phyloP scores from a whole-genome alignment of 2,797 vertebrate species.

The Echiichthys vipera region DNA sequence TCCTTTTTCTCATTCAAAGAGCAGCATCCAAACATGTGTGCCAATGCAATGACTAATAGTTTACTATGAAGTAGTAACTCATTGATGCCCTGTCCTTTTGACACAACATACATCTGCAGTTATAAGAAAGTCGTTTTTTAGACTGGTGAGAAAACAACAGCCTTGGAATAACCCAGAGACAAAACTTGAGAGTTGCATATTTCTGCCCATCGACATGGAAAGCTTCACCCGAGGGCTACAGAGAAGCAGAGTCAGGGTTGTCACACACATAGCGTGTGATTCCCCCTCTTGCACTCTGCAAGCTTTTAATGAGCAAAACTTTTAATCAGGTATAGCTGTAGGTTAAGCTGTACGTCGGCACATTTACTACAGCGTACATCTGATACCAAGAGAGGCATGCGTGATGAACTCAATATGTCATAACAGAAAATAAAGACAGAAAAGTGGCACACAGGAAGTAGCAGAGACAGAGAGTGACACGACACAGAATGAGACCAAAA shows the following conservation, averaged over 20 bases:
- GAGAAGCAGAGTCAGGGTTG: conserved; percentile 9
- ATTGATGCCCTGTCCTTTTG: conserved; percentile 12
- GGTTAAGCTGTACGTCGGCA: conserved; percentile 24
- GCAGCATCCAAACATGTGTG: conserved; percentile 33
- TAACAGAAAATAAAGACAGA: neutral
- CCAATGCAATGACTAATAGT: conserved; percentile 34
- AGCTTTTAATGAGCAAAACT: conserved; percentile 47
- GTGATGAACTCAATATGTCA: conserved; percentile 14
- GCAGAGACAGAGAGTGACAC: neutral
- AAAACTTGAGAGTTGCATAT: conserved; percentile 7
- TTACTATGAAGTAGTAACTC: conserved; percentile 60
- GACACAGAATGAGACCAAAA: neutral
- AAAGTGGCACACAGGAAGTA: neutral
- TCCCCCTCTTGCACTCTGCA: neutral
- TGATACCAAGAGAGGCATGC: conserved; percentile 5
- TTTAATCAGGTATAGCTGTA: conserved; percentile 19
- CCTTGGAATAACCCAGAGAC: conserved; percentile 16
- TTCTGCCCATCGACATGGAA: conserved; percentile 23
- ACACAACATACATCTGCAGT: conserved; percentile 23
- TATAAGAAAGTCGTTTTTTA: conserved; percentile 25
- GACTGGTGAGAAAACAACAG: conserved; percentile 24
- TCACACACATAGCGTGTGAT: conserved; percentile 13
- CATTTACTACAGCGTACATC: conserved; percentile 15
- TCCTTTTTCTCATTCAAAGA: conserved; percentile 21
- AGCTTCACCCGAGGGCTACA: conserved; percentile 21